Conservation (phyloP, 2,888 invertebrate genomes). For the Lasioglossum zephyrum region DNA sequence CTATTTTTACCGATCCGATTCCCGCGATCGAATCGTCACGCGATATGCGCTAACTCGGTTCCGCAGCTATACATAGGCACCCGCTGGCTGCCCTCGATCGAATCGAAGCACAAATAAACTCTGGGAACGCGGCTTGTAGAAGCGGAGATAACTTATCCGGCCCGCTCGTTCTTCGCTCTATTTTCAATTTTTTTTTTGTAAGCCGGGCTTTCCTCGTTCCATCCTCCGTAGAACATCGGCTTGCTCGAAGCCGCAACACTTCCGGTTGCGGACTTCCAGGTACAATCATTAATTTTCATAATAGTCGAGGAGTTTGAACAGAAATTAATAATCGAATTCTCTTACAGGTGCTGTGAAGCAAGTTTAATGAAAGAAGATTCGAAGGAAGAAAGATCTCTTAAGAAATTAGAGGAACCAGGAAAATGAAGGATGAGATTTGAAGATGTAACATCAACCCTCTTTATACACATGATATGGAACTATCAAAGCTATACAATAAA, state of each 20-base stretch:
- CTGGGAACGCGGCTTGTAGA: slow-evolving; percentile 36
- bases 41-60: slow-evolving; percentile 66
- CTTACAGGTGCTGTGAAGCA: no score
- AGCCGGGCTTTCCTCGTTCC: not conserved
- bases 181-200: slow-evolving; percentile 21
- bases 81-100: slow-evolving; percentile 75
- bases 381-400: no score
- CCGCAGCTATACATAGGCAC: slow-evolving; percentile 75
- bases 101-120: slow-evolving; percentile 81
- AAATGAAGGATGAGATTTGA: not conserved
- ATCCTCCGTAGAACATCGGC: not conserved
- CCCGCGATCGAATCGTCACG: slow-evolving; percentile 72
- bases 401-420: not conserved
- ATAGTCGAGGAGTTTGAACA: no score
- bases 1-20: slow-evolving; percentile 70
- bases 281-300: not conserved
- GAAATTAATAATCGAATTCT: no score
- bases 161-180: slow-evolving; percentile 11
- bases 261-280: not conserved
- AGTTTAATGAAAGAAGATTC: no score
- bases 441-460: no score
- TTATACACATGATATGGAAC: no score
- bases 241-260: not conserved
- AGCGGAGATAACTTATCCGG: slow-evolving; percentile 39
- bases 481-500: no score